Evolutionary conservation across 1,140 invertebrate species (phyloP).

Genomic region (Meteorus sp.): DNA sequence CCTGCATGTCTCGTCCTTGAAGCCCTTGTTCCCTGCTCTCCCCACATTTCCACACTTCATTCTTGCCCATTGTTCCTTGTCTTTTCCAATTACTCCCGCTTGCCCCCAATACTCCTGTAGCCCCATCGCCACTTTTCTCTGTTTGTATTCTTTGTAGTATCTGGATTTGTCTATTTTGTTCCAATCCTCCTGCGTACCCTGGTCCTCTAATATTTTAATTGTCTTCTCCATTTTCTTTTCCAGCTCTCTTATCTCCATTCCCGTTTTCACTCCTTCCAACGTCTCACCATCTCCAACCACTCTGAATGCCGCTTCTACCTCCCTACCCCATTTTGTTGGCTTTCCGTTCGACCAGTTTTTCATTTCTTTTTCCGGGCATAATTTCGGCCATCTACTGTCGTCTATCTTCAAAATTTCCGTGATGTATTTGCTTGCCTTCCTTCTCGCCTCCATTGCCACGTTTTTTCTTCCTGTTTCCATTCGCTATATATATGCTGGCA

Average conservation of each 20-base stretch:
- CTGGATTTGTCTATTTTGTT: not conserved
- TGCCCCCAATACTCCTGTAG: too few relatives aligned
- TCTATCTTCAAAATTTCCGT: too few relatives aligned
- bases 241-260: not conserved
- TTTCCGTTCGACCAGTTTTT: not conserved
- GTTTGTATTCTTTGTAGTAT: not conserved
- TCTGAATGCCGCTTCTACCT: not conserved
- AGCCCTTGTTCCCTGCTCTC: too few relatives aligned
- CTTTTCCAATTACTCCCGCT: too few relatives aligned
- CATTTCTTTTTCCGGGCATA: not conserved
- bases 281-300: not conserved
- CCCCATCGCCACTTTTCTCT: not conserved
- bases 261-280: not conserved
- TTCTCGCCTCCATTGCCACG: not conserved
- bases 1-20: too few relatives aligned
- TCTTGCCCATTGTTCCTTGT: too few relatives aligned
- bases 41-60: too few relatives aligned
- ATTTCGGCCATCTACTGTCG: not conserved
- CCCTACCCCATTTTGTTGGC: not conserved
- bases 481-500: constrained; percentile 13
- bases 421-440: constrained; percentile 8
- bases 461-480: constrained; percentile 4
- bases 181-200: not conserved
- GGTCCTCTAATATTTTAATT: not conserved
- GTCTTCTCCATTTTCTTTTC: not conserved